Evolutionary conservation across 2,113 vertebrate genomes (phyloP).

Genomic region (Odobenus rosmarus): DNA sequence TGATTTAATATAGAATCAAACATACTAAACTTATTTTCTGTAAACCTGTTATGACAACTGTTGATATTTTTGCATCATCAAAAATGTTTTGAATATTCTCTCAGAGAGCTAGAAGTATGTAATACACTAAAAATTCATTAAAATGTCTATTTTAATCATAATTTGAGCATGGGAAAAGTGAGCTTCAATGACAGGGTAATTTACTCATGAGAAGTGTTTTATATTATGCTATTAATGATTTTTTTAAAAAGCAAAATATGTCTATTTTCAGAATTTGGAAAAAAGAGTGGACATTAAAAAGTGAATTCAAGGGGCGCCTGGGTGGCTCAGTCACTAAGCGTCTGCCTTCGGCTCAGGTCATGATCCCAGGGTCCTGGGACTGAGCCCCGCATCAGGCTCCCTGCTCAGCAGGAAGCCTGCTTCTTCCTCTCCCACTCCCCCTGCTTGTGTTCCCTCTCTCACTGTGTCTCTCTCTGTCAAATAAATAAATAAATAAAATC

Average conservation of each 20-base stretch:
- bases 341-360: too few species aligned
- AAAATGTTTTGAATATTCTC: background rate
- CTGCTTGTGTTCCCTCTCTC: too few species aligned
- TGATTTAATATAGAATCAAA: constrained; percentile 21
- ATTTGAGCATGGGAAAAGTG: background rate
- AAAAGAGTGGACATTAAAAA: background rate
- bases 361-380: too few species aligned
- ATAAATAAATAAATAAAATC: too few species aligned
- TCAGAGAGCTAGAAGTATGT: background rate
- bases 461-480: too few species aligned
- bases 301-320: background rate
- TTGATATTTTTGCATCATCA: background rate
- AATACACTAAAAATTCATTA: background rate
- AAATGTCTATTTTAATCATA: background rate
- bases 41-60: background rate
- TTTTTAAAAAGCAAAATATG: background rate
- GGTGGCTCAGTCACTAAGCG: too few species aligned
- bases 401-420: too few species aligned
- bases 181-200: background rate
- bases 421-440: too few species aligned
- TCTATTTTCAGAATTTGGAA: background rate
- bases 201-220: constrained; percentile 41
- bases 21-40: background rate
- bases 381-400: too few species aligned
- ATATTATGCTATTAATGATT: background rate